Evolutionary conservation across 2,888 invertebrate species (phyloP).

Genomic region (Anthophora plumipes): DNA sequence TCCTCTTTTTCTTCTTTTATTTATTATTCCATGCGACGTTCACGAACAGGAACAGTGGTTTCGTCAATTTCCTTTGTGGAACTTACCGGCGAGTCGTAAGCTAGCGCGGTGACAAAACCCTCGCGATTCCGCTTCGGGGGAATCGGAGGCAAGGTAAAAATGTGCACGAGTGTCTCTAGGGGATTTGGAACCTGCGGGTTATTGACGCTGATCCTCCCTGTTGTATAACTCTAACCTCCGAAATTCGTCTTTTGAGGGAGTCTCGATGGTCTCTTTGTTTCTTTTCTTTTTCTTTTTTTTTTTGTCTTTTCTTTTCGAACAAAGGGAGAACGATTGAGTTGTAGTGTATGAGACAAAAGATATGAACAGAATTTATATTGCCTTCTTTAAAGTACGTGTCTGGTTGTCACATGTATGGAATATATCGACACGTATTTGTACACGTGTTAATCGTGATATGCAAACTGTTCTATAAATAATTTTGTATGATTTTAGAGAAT

Average conservation of each 20-base stretch:
- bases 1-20: constrained; percentile 28
- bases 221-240: constrained; percentile 11
- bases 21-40: constrained; percentile 52
- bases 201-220: constrained; percentile 56
- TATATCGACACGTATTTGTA: no score
- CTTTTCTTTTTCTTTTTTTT: no score
- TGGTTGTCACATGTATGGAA: no score
- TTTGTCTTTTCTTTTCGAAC: no score
- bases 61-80: constrained; percentile 57
- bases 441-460: no score
- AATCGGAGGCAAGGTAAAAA: constrained; percentile 38
- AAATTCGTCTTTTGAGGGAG: constrained; percentile 21
- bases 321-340: constrained; percentile 16
- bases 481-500: no score
- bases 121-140: constrained; percentile 42
- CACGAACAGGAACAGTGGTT: constrained; percentile 30
- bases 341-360: neutral
- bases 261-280: constrained; percentile 4
- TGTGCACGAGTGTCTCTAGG: constrained; percentile 41
- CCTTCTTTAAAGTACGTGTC: neutral
- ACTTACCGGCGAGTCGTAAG: constrained; percentile 35
- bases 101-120: constrained; percentile 47
- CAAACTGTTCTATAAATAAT: no score
- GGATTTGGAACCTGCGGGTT: constrained; percentile 56
- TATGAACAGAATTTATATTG: constrained; percentile 30